Percentiles rank a stretch among this genome's conserved stretches.
These are phyloP conservation scores for Paramisgurnus dabryanus DNA, from an alignment of 2,113 vertebrate genomes.

Conservation along the genomic window DNA sequence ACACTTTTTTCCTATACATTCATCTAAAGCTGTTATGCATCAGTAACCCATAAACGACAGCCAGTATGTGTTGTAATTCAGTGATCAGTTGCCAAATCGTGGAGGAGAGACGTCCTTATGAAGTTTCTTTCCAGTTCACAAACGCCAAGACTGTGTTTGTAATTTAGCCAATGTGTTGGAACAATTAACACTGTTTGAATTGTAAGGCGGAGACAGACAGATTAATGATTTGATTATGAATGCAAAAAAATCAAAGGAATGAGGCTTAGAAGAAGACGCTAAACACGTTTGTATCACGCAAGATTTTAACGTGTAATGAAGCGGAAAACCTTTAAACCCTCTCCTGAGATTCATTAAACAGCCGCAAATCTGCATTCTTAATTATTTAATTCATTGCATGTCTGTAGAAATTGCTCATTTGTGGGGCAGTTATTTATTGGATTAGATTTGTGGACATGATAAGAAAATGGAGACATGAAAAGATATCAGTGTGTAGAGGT, in stretches of 20 bases:
- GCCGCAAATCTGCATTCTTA: conserved; percentile 78
- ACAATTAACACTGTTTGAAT: conserved; percentile 72
- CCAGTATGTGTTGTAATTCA: not conserved
- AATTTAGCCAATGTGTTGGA: conserved; percentile 68
- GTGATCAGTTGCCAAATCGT: conserved; percentile 9
- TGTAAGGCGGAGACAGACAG: conserved; percentile 70
- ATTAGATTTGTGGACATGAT: conserved; percentile 59
- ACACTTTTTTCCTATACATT: no score
- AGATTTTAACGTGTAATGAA: conserved; percentile 79
- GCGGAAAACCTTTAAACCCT: conserved; percentile 65
- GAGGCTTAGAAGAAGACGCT: conserved; percentile 66
- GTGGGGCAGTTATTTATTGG: conserved; percentile 68
- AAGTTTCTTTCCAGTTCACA: conserved; percentile 19
- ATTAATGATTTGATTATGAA: conserved; percentile 80
- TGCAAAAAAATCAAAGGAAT: conserved; percentile 70
- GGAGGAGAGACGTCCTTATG: not conserved
- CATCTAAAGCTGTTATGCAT: not conserved
- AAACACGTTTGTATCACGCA: conserved; percentile 72
- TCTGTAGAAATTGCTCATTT: conserved; percentile 63
- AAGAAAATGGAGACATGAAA: conserved; percentile 51
- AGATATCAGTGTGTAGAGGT: conserved; percentile 51
- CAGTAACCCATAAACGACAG: not conserved
- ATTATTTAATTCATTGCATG: conserved; percentile 75
- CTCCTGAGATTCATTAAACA: conserved; percentile 75
- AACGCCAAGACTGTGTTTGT: conserved; percentile 64